A percentile compares a stretch with the other conserved stretches of the same genome.
Conservation (phyloP, 2,797 vertebrate genomes). For the Furcifer pardalis region DNA sequence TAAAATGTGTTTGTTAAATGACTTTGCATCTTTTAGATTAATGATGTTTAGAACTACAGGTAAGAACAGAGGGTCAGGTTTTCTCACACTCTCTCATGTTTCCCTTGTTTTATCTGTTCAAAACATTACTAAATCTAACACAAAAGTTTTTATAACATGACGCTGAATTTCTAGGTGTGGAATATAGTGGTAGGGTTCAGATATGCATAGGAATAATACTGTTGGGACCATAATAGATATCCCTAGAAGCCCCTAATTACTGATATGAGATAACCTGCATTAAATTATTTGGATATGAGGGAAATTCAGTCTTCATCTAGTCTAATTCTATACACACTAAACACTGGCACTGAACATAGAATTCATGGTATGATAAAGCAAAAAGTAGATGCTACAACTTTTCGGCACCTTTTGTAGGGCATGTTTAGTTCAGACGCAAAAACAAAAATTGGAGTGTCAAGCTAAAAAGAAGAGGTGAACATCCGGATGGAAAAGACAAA, state of each 20-base stretch:
- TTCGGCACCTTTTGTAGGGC: background rate
- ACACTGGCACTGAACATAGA: background rate
- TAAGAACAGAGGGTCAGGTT: background rate
- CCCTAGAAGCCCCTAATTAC: background rate
- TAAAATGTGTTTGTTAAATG: slow-evolving; percentile 5
- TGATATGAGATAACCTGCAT: no score
- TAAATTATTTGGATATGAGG: background rate
- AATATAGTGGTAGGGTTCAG: no score
- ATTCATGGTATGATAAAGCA: no score
- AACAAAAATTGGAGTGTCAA: background rate
- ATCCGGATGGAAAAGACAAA: background rate
- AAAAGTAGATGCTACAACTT: background rate
- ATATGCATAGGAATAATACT: background rate
- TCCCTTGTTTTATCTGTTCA: background rate
- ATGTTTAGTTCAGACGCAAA: background rate
- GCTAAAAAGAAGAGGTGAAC: background rate
- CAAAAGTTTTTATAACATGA: background rate
- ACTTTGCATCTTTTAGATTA: background rate
- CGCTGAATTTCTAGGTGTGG: background rate
- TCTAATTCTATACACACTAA: background rate
- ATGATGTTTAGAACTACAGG: background rate
- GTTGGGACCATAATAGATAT: background rate
- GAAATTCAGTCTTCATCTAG: background rate
- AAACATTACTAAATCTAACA: background rate
- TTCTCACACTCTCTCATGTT: background rate